A percentile compares a stretch with the other conserved stretches of the same genome.
phyloP scores from a whole-genome alignment of 2,113 vertebrate genomes.

The Muntiacus muntjak region DNA sequence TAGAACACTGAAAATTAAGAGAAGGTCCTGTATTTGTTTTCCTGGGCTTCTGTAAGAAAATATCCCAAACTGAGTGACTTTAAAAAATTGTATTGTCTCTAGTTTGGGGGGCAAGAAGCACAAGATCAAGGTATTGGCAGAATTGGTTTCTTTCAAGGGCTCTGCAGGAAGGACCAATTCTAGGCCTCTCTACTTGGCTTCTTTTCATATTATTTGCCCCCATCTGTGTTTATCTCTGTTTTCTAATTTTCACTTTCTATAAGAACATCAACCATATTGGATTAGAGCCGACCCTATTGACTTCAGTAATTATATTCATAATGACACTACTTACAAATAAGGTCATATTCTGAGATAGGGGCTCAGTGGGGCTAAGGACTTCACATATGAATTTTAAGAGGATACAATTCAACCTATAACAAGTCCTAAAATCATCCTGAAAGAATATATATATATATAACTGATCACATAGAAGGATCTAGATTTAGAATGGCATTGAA shows the following conservation, averaged over 20 bases:
- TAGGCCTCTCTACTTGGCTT: neutral
- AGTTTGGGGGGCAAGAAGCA: neutral
- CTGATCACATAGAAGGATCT: neutral
- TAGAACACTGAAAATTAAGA: neutral
- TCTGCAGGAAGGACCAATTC: neutral
- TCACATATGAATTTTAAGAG: neutral
- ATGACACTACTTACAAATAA: neutral
- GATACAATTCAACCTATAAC: neutral
- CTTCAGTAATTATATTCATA: neutral
- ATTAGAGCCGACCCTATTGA: neutral
- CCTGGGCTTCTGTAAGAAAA: neutral
- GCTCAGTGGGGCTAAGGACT: neutral
- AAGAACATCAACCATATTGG: neutral
- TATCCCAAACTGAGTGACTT: neutral
- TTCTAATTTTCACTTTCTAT: neutral
- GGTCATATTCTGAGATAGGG: neutral
- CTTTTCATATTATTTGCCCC: neutral
- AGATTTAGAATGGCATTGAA: neutral
- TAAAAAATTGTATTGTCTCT: neutral
- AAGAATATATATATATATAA: neutral
- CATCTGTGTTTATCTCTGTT: neutral
- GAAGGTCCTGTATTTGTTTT: neutral
- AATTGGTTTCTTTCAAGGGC: neutral
- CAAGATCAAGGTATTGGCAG: neutral
- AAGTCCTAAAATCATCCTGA: neutral